Evolutionary conservation across 2,797 vertebrate species (phyloP), one percentile per base, ranked within the genome.

Genomic region (Diceros bicornis): DNA sequence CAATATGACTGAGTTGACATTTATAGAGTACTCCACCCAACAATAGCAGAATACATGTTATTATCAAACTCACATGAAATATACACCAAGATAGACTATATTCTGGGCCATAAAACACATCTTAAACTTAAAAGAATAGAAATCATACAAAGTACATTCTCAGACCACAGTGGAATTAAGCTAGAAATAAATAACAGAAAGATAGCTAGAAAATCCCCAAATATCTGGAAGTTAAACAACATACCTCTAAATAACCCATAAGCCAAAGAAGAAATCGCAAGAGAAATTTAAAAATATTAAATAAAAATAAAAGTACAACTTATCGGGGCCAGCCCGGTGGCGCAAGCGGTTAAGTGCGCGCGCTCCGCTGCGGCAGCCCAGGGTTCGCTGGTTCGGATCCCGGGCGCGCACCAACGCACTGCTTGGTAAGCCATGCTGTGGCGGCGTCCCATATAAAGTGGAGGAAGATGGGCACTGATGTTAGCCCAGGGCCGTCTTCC

Each of bases 101-200:
- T 84, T 32, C 25, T 90, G 50, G 29, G 27, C 37, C 71, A 72
- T 72, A 84, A 97, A 81, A 77, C 32, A 87, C 32, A 88, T 8
- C 8, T 85, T 77, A 89, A 81, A 61, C 59, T 72, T 81, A 20
- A 87, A 94, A 89, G 23, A 81, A 61, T 0, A 93, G 82, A 84
- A 95, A 87, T 66, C 32, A 62, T 29, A 79, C 27, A 50, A 79
- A 72, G 32, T 71, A 61, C 61, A 9, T 78, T 94, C 34, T 84
- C 61, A 90, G 27, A 91, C 47, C n/a, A 83, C 32, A 89, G 8
- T 91, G 64, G 64, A 94, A 79, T 94, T 91, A 92, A 94, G 82
- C 23, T 62, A 89, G 50, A 95, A 94, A 94, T 32, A 88, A 92
- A 72, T 52, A 50, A 68, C 41, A 92, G 55, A 75, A 89, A 34